These are phyloP conservation scores for Ailurus styani DNA, from an alignment of 2,113 vertebrate species.

Conservation along the genomic window DNA sequence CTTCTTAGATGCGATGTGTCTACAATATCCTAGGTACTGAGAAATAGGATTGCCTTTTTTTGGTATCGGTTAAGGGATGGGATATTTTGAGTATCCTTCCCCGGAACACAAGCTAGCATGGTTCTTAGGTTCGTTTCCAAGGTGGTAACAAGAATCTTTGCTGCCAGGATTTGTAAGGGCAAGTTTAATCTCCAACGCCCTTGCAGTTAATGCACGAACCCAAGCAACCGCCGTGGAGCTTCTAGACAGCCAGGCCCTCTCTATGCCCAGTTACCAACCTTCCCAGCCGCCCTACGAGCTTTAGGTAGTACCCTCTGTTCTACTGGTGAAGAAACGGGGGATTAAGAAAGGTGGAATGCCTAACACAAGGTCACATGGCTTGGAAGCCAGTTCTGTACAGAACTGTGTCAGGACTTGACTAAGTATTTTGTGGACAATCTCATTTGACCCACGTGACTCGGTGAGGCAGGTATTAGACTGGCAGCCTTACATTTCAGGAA, in stretches of 20 bases:
- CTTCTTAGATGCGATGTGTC: not conserved
- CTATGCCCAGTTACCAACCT: too few relatives aligned
- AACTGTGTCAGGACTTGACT: not conserved
- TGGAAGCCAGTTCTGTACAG: not conserved
- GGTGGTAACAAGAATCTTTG: not conserved
- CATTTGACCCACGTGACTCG: not conserved
- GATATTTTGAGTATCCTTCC: not conserved
- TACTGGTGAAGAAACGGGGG: not conserved
- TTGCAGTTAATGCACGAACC: not conserved
- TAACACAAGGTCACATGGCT: not conserved
- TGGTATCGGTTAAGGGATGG: not conserved
- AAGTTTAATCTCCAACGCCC: not conserved
- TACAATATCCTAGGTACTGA: not conserved
- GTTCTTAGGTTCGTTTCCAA: not conserved
- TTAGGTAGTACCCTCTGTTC: not conserved
- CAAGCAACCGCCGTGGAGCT: not conserved
- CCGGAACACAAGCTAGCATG: not conserved
- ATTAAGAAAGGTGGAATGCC: not conserved
- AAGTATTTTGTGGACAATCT: not conserved
- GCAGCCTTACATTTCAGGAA: not conserved
- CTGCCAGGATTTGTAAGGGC: not conserved
- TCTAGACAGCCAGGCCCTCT: too few relatives aligned
- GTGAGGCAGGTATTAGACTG: not conserved
- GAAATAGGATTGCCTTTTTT: not conserved
- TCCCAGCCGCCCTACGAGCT: not conserved